Evolutionary conservation across 2,113 vertebrate genomes (phyloP), one percentile per base, ranked within the genome.

Genomic region (Chlorodrepanis virens): DNA sequence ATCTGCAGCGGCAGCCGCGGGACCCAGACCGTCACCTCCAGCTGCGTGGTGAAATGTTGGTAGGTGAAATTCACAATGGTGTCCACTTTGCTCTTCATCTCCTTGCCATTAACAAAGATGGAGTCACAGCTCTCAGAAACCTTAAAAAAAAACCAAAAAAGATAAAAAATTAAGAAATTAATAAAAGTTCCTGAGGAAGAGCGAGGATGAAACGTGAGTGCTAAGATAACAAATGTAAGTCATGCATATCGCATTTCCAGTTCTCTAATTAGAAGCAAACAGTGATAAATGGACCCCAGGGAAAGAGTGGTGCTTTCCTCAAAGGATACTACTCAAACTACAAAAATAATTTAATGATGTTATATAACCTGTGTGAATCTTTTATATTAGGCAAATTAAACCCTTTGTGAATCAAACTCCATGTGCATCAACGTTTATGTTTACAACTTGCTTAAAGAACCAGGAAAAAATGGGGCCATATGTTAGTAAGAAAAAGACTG

Each of bases 1-100:
- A 99, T 99, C 98, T 99, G 99, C 97, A 99, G 98, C 0, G 99
- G 99, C 3, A 99, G 98, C 16, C 99, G 97, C 3, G 99, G 99
- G 2, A 98, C 99, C 99, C 99, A 99, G 28, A 99, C 98, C 0
- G 98, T 99, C 95, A 99, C 98, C 79, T 98, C 98, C 56, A 99
- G 95, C 95, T 99, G 98, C 49, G 99, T 98, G 42, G 98, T 98
- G 50, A 99, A 98, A 93, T 99, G 99, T 97, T 99, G 98, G 87
- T 99, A 99, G 25, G 99, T 99, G 97, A 99, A 99, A 98, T 99
- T 99, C 65, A 99, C 99, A 6, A 98, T 95, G 11, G 99, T 97
- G 39, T 98, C 98, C 97, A 99, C 98, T 59, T 97, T 98, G 64
- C 99, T 99, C 40, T 98, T 98, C 99, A 99, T 99, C 88, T 99